A percentile compares a stretch with the other conserved stretches of the same genome.
Conservation (phyloP, 2,888 invertebrate genomes). For the Ormyrus rosae region DNA sequence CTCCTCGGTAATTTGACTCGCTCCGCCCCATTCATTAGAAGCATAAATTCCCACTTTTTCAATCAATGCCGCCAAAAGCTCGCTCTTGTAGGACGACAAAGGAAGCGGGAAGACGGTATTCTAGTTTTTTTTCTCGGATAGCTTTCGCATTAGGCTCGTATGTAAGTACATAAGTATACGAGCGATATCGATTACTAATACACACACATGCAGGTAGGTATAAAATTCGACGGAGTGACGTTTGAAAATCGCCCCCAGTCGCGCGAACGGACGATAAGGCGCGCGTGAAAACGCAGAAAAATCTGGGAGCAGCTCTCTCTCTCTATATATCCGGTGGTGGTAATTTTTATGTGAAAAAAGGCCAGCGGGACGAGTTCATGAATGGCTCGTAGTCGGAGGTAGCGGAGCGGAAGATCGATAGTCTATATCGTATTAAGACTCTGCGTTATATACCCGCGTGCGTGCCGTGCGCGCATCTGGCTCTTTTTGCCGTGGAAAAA, state of each 20-base stretch:
- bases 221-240: neutral
- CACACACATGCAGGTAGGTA: neutral
- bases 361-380: neutral
- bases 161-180: conserved; percentile 7
- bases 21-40: conserved; percentile 67
- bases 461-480: conserved; percentile 56
- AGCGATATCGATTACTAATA: neutral
- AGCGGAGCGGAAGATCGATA: conserved; percentile 49
- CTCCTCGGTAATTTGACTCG: conserved; percentile 69
- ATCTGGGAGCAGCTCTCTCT: neutral
- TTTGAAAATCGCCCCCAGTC: too few relatives aligned
- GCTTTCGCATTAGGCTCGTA: conserved; percentile 29
- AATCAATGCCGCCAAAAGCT: conserved; percentile 24
- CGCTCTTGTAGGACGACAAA: conserved; percentile 16
- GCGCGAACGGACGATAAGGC: too few relatives aligned
- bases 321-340: neutral
- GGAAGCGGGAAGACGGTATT: conserved; percentile 41
- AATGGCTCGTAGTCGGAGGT: neutral
- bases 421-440: conserved; percentile 41
- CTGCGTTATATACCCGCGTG: conserved; percentile 17
- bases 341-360: conserved; percentile 37
- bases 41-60: conserved; percentile 55
- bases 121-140: conserved; percentile 42
- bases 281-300: neutral
- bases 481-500: conserved; percentile 51